These are phyloP conservation scores for Synergus laeviventris DNA, from an alignment of 2,888 invertebrate species.

Conservation along the genomic window DNA sequence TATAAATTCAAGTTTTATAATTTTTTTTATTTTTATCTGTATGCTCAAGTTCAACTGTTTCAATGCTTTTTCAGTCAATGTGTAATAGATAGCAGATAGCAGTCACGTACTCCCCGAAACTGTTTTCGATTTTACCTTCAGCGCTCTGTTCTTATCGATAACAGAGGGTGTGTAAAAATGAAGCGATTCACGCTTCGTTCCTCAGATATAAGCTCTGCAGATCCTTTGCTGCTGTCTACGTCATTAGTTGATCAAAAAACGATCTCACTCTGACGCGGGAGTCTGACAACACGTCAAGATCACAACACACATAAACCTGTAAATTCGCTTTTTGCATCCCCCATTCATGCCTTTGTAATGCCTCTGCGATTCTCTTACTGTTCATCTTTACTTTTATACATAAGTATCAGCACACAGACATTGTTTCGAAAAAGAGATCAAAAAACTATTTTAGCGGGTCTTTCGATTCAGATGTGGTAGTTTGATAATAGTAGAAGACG, in stretches of 20 bases:
- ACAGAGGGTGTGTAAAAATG: constrained; percentile 61
- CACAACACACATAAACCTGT: constrained; percentile 14
- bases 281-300: constrained; percentile 33
- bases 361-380: background rate
- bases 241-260: constrained; percentile 55
- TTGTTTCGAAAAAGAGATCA: too few species aligned
- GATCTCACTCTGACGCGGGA: constrained; percentile 44
- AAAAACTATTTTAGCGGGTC: too few species aligned
- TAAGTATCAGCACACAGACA: background rate
- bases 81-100: background rate
- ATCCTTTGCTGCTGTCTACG: constrained; percentile 58
- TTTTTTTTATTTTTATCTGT: background rate
- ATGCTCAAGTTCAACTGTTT: background rate
- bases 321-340: constrained; percentile 35
- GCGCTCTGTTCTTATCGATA: constrained; percentile 16
- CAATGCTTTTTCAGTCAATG: background rate
- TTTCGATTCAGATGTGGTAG: too few species aligned
- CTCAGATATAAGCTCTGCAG: constrained; percentile 62
- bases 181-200: constrained; percentile 56
- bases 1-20: background rate
- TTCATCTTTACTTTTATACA: background rate
- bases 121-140: background rate
- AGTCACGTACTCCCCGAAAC: background rate
- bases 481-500: too few species aligned
- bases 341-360: background rate